phyloP scores from a whole-genome alignment of 2,888 invertebrate genomes.

The Lypha dubia region DNA sequence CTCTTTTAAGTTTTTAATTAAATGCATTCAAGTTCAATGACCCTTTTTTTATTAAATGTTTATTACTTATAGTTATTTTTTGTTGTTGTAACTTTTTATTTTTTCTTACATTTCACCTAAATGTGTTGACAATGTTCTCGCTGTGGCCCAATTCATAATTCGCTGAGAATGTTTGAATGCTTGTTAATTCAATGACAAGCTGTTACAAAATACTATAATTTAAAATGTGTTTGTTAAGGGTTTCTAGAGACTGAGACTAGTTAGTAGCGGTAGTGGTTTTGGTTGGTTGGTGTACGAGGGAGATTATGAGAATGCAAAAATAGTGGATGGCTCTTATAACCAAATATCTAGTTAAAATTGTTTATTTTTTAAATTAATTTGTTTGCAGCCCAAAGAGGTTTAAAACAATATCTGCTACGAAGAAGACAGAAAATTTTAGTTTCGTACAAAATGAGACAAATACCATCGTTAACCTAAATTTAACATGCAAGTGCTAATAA shows the following conservation, averaged over 20 bases:
- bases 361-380: neutral
- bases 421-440: neutral
- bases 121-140: constrained; percentile 29
- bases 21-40: constrained; percentile 64
- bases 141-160: constrained; percentile 33
- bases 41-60: constrained; percentile 47
- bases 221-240: constrained; percentile 21
- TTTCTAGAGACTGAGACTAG: neutral
- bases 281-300: constrained; percentile 38
- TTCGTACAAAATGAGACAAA: neutral
- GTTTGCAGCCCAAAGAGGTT: neutral
- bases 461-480: constrained; percentile 64
- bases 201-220: constrained; percentile 52
- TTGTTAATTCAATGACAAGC: constrained; percentile 59
- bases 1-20: constrained; percentile 23
- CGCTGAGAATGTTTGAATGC: constrained; percentile 39
- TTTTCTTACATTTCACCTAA: constrained; percentile 29
- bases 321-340: neutral
- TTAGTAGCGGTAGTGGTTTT: neutral
- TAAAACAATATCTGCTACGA: neutral
- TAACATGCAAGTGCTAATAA: constrained; percentile 67
- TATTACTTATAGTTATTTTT: constrained; percentile 26
- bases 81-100: no score
- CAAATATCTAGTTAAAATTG: neutral
- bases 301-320: neutral